Base-by-base conservation (phyloP, 2,888 invertebrate species). In the Marronus borbonicus region DNA sequence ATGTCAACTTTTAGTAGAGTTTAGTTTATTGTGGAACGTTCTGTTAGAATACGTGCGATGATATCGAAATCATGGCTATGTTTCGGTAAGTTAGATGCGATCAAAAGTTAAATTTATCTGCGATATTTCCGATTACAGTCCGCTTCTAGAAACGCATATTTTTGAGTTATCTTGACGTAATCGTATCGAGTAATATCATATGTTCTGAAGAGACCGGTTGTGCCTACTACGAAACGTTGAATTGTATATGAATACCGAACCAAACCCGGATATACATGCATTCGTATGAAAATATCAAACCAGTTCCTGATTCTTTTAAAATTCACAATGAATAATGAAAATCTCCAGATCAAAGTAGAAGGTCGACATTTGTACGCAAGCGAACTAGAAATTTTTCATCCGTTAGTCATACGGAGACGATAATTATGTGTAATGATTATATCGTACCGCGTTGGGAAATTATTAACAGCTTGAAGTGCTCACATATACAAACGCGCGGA, bases 351-450 rank as follows among this genome's bases (percentile, higher is more conserved):
- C 5, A 68, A 24, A 5, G 28, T 68, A 28, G 20, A 60, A 74
- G 44, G 60, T 60, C 44, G 60, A 24, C 62, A 3, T 60, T 60
- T 74, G 62, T 24, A 31, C 28, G 31, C 14, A 31, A 62, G 20
- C 20, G 8, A 72, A 39, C 58, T 58, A 60, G 60, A 74, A 74
- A 74, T 74, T 60, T 74, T 74, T 74, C 72, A 20, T 24, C 24
- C 12, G 60, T 74, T 74, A 74, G 72, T 74, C 72, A 74, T 44
- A 60, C 39, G 44, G 24, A 24, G 12, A 68, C 20, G 10, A 55
- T 65, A 36, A 50, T 49, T 49, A 50, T 74, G 49, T 70, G 44
- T 60, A 44, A 44, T 17, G 28, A 60, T 74, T 60, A 36, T 69
- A 52, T 49, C 66, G 66, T 44, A 17, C 24, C 58, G 17, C 44